Evolutionary conservation across 2,797 vertebrate genomes (phyloP).

Genomic region (Neostethus bicornis): DNA sequence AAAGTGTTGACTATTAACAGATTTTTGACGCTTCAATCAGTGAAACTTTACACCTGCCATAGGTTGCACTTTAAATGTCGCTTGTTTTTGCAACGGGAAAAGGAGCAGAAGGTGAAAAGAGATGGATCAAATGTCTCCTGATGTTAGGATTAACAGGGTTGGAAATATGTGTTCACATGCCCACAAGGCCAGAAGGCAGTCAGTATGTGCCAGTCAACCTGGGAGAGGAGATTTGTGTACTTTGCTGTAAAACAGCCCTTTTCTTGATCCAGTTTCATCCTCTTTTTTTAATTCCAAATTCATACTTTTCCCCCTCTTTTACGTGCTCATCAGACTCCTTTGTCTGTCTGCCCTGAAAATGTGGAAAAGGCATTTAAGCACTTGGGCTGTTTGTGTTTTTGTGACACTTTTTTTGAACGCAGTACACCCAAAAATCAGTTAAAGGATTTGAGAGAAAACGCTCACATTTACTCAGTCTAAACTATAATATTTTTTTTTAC

Average conservation of each 20-base stretch:
- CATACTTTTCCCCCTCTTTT: background rate
- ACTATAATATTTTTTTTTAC: too few species aligned
- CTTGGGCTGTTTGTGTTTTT: too few species aligned
- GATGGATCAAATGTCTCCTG: background rate
- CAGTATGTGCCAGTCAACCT: constrained; percentile 31
- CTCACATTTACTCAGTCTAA: too few species aligned
- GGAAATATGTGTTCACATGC: background rate
- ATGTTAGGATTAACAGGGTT: constrained; percentile 6
- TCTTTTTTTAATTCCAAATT: constrained; percentile 1
- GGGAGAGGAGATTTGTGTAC: constrained; percentile 33
- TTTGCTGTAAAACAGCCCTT: constrained; percentile 25
- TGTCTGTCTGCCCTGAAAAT: too few species aligned
- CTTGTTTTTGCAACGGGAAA: background rate
- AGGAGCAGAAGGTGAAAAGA: background rate
- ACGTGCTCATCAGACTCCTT: background rate
- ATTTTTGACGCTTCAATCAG: constrained; percentile 34
- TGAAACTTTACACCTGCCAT: constrained; percentile 4
- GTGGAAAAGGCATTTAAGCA: too few species aligned
- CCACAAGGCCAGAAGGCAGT: constrained; percentile 21
- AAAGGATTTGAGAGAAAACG: too few species aligned
- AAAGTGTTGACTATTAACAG: constrained; percentile 19
- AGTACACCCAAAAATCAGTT: too few species aligned
- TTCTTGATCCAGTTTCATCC: background rate
- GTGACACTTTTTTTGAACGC: too few species aligned
- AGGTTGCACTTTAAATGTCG: constrained; percentile 3